These are phyloP conservation scores for Microctenopoma lineatum DNA, from an alignment of 2,797 vertebrate species.

Conservation along the genomic window DNA sequence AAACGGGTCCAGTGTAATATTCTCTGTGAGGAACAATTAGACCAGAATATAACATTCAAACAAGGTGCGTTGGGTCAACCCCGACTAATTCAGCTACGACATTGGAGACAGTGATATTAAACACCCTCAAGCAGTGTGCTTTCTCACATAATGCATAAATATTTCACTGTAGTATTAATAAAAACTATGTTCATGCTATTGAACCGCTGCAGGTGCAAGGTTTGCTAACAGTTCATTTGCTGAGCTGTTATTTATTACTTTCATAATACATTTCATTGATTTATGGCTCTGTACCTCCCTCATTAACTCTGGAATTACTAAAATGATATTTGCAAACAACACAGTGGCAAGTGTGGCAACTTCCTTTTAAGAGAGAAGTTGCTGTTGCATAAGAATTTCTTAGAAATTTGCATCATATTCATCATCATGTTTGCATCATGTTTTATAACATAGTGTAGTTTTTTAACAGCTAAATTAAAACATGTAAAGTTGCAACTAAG, in stretches of 20 bases:
- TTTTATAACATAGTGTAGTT: not conserved
- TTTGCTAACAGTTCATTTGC: slow-evolving; percentile 13
- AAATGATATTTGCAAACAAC: slow-evolving; percentile 44
- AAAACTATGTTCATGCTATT: slow-evolving; percentile 13
- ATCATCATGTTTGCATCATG: not conserved
- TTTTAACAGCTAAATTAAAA: not conserved
- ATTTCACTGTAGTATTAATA: slow-evolving; percentile 31
- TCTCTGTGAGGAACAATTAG: slow-evolving; percentile 58
- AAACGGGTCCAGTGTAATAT: slow-evolving; percentile 17
- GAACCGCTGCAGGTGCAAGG: not conserved
- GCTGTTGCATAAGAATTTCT: slow-evolving; percentile 7
- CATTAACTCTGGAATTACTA: slow-evolving; percentile 34
- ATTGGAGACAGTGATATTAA: slow-evolving; percentile 29
- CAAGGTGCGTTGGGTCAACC: slow-evolving; percentile 52
- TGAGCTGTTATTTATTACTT: slow-evolving; percentile 38
- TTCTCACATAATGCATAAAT: not conserved
- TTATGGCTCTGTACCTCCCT: slow-evolving; percentile 24
- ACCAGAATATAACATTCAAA: slow-evolving; percentile 63
- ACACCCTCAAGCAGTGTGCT: slow-evolving; percentile 21
- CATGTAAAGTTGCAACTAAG: too few species aligned
- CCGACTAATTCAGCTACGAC: slow-evolving; percentile 53
- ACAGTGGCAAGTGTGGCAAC: slow-evolving; percentile 29
- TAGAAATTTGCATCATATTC: not conserved
- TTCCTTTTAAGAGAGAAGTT: slow-evolving; percentile 25
- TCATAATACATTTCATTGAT: slow-evolving; percentile 44